Percentiles rank a stretch among this genome's conserved stretches.
Conservation (phyloP, 2,797 vertebrate genomes). For the Tinamus major region DNA sequence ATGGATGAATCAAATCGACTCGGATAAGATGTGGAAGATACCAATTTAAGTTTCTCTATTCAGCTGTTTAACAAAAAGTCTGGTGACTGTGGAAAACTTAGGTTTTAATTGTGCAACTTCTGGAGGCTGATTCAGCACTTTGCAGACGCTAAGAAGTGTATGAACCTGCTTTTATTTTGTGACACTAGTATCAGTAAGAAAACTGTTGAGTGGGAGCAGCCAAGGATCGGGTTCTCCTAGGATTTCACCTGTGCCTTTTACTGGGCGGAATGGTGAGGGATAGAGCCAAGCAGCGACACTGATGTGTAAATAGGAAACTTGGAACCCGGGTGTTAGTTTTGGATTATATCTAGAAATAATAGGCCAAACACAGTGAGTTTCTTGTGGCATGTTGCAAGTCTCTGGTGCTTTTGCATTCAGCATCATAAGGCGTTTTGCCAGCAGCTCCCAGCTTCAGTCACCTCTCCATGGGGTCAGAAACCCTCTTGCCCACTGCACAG, state of each 20-base stretch:
- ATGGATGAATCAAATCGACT: neutral
- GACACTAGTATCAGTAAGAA: neutral
- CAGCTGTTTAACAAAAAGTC: neutral
- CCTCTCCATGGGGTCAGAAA: neutral
- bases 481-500: neutral
- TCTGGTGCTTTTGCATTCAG: neutral
- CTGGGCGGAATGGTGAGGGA: neutral
- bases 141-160: neutral
- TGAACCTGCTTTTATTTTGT: neutral
- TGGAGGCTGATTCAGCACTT: neutral
- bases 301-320: neutral
- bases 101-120: neutral
- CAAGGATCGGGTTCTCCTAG: neutral
- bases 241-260: slow-evolving; percentile 35
- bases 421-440: neutral
- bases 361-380: neutral
- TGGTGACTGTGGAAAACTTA: neutral
- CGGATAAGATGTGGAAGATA: neutral
- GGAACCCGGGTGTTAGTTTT: slow-evolving; percentile 25
- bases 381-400: neutral
- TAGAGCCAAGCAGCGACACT: neutral
- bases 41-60: neutral
- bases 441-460: fast-evolving
- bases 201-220: neutral
- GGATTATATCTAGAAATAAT: slow-evolving; percentile 31